These are phyloP conservation scores for Hippocampus comes DNA, from an alignment of 2,113 vertebrate genomes.

Conservation along the genomic window DNA sequence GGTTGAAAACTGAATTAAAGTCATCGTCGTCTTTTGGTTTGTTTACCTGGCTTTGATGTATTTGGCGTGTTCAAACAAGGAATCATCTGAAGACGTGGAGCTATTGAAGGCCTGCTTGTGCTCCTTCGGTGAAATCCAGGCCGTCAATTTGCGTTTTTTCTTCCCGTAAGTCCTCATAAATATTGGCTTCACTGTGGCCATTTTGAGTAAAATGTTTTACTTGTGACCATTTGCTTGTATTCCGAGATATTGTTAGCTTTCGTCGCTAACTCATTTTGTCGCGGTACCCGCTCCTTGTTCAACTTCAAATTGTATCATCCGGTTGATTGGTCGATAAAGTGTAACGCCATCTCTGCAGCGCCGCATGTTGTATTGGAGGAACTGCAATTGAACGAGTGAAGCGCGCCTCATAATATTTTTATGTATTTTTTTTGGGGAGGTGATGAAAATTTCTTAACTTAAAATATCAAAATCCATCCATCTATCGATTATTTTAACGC, in stretches of 20 bases:
- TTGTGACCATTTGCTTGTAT: neutral
- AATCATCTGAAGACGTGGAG: slow-evolving; percentile 46
- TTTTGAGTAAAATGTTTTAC: slow-evolving; percentile 9
- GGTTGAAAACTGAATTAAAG: too few relatives aligned
- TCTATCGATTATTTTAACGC: too few relatives aligned
- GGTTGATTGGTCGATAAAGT: slow-evolving; percentile 40
- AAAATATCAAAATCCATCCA: too few relatives aligned
- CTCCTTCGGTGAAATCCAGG: slow-evolving; percentile 64
- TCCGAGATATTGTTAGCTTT: neutral
- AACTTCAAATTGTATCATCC: slow-evolving; percentile 53
- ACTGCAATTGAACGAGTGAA: neutral
- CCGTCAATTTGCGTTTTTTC: slow-evolving; percentile 46
- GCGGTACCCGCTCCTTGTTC: slow-evolving; percentile 48
- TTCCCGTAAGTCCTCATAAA: slow-evolving; percentile 69
- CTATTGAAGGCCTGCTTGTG: slow-evolving; percentile 65
- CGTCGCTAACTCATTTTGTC: neutral
- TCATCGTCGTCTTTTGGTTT: neutral
- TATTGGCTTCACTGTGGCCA: slow-evolving; percentile 43
- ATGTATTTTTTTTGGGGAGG: too few relatives aligned
- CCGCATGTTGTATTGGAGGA: slow-evolving; percentile 37
- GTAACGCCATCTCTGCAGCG: neutral
- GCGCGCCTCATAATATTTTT: too few relatives aligned
- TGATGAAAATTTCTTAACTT: neutral
- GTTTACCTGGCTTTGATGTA: slow-evolving; percentile 33
- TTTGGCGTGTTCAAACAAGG: slow-evolving; percentile 34